These are phyloP conservation scores for Cryptus viduatorius DNA, from an alignment of 2,888 invertebrate species.

Conservation along the genomic window DNA sequence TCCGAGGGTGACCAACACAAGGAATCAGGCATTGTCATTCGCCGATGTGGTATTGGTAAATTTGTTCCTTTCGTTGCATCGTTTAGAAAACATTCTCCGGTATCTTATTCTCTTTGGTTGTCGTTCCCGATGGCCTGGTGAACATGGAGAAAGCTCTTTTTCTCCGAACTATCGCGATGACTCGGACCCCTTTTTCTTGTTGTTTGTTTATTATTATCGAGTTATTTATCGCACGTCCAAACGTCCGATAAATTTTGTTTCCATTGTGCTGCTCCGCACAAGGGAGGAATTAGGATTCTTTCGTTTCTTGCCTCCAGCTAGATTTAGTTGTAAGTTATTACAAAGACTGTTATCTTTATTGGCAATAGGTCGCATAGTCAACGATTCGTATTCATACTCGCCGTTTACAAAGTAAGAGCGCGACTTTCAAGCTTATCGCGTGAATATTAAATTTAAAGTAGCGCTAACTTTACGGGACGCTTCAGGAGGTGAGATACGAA, in stretches of 20 bases:
- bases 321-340: conserved; percentile 64
- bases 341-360: conserved; percentile 74
- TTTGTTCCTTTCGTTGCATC: conserved; percentile 72
- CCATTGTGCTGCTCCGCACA: conserved; percentile 70
- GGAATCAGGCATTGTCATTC: conserved; percentile 69
- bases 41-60: conserved; percentile 70
- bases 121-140: conserved; percentile 12
- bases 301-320: conserved; percentile 3
- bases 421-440: background rate
- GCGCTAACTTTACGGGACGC: background rate
- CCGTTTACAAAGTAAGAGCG: background rate
- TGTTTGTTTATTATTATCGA: conserved; percentile 70
- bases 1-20: conserved; percentile 40
- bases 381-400: background rate
- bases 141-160: conserved; percentile 25
- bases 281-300: conserved; percentile 67
- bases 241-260: conserved; percentile 74
- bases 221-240: conserved; percentile 76
- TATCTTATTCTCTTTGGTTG: conserved; percentile 36
- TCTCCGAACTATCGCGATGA: background rate
- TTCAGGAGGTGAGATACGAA: background rate
- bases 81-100: conserved; percentile 54
- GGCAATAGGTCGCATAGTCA: background rate
- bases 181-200: background rate
- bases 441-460: background rate